A percentile compares a stretch with the other conserved stretches of the same genome.
phyloP scores from a whole-genome alignment of 2,797 vertebrate species.

The Chanos chanos region DNA sequence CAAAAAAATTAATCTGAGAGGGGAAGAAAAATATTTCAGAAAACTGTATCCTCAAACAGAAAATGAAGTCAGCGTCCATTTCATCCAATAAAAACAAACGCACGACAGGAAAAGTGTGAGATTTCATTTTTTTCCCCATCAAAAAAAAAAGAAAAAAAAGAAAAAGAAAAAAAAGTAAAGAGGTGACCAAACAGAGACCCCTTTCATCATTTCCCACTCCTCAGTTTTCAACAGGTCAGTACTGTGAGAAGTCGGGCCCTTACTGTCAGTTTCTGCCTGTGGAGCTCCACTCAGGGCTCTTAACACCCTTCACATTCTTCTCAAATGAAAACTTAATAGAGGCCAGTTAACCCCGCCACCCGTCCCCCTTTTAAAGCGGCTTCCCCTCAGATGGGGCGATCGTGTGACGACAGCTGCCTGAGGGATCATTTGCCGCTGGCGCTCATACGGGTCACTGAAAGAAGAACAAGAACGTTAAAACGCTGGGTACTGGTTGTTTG shows the following conservation, averaged over 20 bases:
- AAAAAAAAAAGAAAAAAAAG: background rate
- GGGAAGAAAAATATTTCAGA: background rate
- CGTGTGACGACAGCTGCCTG: background rate
- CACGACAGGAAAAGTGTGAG: too few relatives aligned
- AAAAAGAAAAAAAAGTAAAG: background rate
- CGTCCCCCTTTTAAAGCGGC: background rate
- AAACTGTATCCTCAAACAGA: background rate
- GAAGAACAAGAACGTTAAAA: too few relatives aligned
- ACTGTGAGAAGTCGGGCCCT: background rate
- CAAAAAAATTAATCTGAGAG: background rate
- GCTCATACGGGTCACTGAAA: too few relatives aligned
- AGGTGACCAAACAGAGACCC: background rate
- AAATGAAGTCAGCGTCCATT: too few relatives aligned
- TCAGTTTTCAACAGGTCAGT: conserved; percentile 1
- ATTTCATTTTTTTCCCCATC: background rate
- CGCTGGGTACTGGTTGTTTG: too few relatives aligned
- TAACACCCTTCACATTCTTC: conserved; percentile 20
- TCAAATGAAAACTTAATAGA: conserved; percentile 32
- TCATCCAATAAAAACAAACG: too few relatives aligned
- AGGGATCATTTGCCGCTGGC: too few relatives aligned
- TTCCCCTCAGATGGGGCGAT: background rate
- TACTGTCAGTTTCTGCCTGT: conserved; percentile 18
- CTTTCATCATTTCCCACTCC: background rate
- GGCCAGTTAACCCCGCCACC: conserved; percentile 22
- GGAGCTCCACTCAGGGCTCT: conserved; percentile 26